Percentiles rank a stretch among this genome's conserved stretches.
Conservation (phyloP, 2,797 vertebrate genomes). For the Oreortyx pictus region DNA sequence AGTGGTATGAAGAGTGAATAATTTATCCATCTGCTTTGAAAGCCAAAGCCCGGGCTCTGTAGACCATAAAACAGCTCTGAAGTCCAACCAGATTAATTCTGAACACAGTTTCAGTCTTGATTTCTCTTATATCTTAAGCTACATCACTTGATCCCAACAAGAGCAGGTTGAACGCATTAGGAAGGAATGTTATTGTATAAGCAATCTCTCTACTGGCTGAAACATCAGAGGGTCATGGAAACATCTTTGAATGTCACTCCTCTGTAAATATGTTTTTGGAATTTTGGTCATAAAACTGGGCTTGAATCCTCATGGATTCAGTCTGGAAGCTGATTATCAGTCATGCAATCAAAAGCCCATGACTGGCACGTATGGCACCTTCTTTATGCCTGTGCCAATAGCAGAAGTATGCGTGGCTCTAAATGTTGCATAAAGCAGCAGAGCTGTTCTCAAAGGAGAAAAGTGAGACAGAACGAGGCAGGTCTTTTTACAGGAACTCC, state of each 20-base stretch:
- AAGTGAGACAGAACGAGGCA: not conserved
- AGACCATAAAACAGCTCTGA: conserved; percentile 31
- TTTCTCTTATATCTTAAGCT: conserved; percentile 58
- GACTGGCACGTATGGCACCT: not conserved
- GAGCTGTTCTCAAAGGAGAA: not conserved
- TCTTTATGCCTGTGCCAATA: not conserved
- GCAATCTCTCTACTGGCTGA: conserved; percentile 48
- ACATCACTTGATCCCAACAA: conserved; percentile 55
- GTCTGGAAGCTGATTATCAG: conserved; percentile 45
- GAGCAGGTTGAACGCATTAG: conserved; percentile 57
- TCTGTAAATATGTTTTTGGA: conserved; percentile 54
- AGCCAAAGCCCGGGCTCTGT: conserved; percentile 10
- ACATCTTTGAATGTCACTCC: conserved; percentile 49
- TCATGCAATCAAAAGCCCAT: not conserved
- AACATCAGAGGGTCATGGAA: conserved; percentile 55
- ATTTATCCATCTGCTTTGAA: conserved; percentile 55
- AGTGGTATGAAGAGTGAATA: conserved; percentile 37
- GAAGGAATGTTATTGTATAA: conserved; percentile 63
- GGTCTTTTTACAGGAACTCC: not conserved
- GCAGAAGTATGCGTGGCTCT: not conserved
- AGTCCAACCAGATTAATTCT: conserved; percentile 15
- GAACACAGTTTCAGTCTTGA: conserved; percentile 44
- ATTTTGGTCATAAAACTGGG: conserved; percentile 17
- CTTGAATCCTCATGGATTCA: conserved; percentile 2
- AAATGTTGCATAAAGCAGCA: not conserved